Evolutionary conservation across 1,140 invertebrate species (phyloP).

Genomic region (Saxidomus purpurata): DNA sequence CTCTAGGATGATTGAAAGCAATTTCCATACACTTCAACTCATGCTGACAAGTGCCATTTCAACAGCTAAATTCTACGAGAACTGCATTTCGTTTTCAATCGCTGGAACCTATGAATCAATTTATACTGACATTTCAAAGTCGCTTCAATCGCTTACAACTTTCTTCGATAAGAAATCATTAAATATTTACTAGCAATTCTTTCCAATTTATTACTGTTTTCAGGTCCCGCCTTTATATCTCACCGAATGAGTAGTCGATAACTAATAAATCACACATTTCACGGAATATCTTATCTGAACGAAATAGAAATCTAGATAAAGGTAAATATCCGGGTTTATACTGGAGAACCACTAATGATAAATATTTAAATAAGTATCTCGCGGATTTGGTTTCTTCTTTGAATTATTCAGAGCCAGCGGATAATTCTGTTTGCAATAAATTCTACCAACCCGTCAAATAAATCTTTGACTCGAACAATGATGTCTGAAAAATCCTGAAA

Average conservation of each 20-base stretch:
- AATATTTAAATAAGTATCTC: constrained; percentile 6
- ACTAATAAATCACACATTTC: constrained; percentile 14
- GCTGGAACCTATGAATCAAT: not conserved
- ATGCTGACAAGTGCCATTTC: no score
- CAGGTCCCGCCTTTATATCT: not conserved
- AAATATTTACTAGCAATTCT: constrained; percentile 29
- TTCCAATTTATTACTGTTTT: constrained; percentile 27
- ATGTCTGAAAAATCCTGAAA: not conserved
- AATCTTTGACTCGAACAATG: constrained; percentile 13
- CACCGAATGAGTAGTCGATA: not conserved
- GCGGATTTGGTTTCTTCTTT: constrained; percentile 8
- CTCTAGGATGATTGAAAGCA: no score
- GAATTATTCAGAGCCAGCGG: constrained; percentile 1
- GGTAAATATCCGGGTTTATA: not conserved
- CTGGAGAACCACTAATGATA: not conserved
- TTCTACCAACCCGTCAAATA: not conserved
- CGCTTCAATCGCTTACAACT: not conserved
- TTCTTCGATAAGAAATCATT: constrained; percentile 17
- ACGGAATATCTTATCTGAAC: not conserved
- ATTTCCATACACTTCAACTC: no score
- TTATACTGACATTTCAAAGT: constrained; percentile 1
- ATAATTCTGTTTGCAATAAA: not conserved
- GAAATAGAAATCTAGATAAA: not conserved
- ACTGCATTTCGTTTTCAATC: not conserved
- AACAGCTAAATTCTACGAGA: not conserved